Percentiles rank a stretch among this genome's conserved stretches.
phyloP scores from a whole-genome alignment of 2,113 vertebrate genomes.

The Eupsittula cactorum region DNA sequence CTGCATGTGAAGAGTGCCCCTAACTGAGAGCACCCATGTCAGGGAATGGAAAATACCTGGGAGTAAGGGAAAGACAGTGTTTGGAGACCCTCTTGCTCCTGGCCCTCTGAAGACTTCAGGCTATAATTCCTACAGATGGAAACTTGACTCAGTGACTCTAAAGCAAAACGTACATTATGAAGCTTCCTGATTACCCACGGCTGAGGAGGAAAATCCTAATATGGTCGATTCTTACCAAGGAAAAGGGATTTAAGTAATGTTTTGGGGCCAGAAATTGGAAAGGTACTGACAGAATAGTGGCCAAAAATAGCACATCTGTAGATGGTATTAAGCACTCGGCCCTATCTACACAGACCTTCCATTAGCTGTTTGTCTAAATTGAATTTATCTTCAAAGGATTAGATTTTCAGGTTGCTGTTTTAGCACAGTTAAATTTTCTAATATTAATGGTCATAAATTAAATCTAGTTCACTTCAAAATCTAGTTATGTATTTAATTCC shows the following conservation, averaged over 20 bases:
- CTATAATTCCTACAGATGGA: background rate
- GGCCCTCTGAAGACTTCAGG: background rate
- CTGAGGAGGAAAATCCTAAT: background rate
- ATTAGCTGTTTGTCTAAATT: conserved; percentile 8
- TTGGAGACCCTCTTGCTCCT: background rate
- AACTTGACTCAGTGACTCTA: background rate
- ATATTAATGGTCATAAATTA: conserved; percentile 46
- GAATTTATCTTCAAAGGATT: conserved; percentile 30
- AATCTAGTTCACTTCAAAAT: conserved; percentile 17
- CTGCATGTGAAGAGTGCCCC: background rate
- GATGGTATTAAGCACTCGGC: background rate
- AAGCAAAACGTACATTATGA: background rate
- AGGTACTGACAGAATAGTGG: background rate
- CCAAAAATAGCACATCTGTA: background rate
- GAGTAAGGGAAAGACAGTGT: background rate
- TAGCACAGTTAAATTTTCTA: conserved; percentile 43
- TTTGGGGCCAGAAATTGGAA: background rate
- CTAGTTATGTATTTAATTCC: conserved; percentile 36
- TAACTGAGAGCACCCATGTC: background rate
- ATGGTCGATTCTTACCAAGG: background rate
- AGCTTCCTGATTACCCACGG: background rate
- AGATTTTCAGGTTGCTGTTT: conserved; percentile 32
- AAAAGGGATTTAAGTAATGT: background rate
- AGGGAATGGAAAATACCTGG: background rate
- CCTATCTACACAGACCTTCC: background rate